These are phyloP conservation scores for Sarcophaga rosellei DNA, from an alignment of 2,888 invertebrate genomes.

Conservation along the genomic window DNA sequence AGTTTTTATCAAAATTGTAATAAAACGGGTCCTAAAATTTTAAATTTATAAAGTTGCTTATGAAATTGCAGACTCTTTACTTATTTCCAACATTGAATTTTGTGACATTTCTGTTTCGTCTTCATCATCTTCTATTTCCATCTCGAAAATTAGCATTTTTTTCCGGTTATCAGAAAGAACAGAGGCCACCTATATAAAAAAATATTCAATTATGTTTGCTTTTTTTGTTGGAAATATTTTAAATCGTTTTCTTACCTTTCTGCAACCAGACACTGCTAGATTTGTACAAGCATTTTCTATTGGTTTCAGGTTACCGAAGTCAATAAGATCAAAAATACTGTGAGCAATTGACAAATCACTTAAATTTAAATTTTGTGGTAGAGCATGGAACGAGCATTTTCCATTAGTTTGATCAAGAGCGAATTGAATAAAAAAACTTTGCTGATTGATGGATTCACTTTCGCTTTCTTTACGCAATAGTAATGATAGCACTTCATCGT, in stretches of 20 bases:
- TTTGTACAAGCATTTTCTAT: conserved; percentile 86
- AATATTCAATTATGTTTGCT: not conserved
- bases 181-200: conserved; percentile 85
- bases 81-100: conserved; percentile 78
- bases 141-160: conserved; percentile 93
- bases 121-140: conserved; percentile 96
- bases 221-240: not conserved
- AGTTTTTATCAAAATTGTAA: not conserved
- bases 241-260: conserved; percentile 76
- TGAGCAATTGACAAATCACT: conserved; percentile 79
- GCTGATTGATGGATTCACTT: conserved; percentile 81
- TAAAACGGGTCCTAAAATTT: not conserved
- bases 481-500: conserved; percentile 85
- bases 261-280: conserved; percentile 92
- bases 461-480: conserved; percentile 85
- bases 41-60: conserved; percentile 26
- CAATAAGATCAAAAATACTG: conserved; percentile 82
- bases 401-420: conserved; percentile 79
- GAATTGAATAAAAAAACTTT: conserved; percentile 82
- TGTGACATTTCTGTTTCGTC: conserved; percentile 86
- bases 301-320: conserved; percentile 82
- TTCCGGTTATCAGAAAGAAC: conserved; percentile 90
- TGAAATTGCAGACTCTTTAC: conserved; percentile 77
- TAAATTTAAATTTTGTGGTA: conserved; percentile 74
- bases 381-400: conserved; percentile 79